Evolutionary conservation across 2,113 vertebrate species (phyloP).

Genomic region (Colius striatus): DNA sequence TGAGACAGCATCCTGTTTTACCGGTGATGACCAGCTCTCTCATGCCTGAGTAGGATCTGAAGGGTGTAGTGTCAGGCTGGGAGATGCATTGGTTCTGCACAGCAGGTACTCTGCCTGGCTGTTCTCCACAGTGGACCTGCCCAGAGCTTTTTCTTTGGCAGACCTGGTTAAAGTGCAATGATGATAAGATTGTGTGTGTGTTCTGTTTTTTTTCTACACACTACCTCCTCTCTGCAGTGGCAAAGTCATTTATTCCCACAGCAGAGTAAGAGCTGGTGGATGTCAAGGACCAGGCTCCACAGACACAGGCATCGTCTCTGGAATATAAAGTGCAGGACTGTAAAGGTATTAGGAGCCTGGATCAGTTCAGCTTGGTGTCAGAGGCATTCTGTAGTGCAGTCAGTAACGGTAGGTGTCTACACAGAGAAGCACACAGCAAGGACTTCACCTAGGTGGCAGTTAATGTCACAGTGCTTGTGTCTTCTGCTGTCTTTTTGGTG

Average conservation of each 20-base stretch:
- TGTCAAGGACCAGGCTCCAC: not conserved
- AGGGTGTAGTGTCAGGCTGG: not conserved
- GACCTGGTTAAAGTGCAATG: constrained; percentile 45
- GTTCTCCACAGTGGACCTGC: not conserved
- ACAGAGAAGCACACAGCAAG: not conserved
- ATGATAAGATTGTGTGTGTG: not conserved
- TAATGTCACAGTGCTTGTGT: not conserved
- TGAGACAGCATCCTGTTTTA: not conserved
- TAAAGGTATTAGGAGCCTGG: not conserved
- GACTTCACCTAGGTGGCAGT: not conserved
- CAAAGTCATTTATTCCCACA: constrained; percentile 1
- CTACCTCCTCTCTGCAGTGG: not conserved
- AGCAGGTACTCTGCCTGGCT: constrained; percentile 36
- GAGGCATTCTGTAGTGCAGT: not conserved
- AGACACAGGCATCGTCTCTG: not conserved
- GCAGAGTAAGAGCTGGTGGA: not conserved
- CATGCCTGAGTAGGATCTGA: not conserved
- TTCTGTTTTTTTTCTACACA: not conserved
- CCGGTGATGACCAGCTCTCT: not conserved
- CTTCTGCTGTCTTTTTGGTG: not conserved
- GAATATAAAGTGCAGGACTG: not conserved
- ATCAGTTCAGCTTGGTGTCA: not conserved
- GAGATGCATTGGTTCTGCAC: not conserved
- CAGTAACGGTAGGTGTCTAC: not conserved
- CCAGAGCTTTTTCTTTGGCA: not conserved